Base-by-base conservation (phyloP, 2,113 vertebrate genomes). In the Butorides virescens region DNA sequence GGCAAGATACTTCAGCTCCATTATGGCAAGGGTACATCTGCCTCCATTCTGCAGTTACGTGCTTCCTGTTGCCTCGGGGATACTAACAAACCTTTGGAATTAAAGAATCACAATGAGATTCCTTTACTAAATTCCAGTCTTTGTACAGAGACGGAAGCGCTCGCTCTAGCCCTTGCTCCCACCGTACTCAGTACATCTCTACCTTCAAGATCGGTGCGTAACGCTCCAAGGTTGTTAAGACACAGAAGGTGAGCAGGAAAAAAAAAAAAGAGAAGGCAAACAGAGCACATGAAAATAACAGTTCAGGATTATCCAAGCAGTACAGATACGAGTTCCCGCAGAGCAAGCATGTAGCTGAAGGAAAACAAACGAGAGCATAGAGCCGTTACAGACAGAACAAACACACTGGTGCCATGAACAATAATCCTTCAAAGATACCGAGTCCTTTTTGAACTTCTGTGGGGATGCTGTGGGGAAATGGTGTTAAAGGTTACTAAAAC, bases 401-500 rank as follows among this genome's bases (percentile, higher is more conserved):
- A 72, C 70, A 74, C 3, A 42, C 30, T 74, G 56, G 39, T 90
- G 74, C 19, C 13, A 86, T 2, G 63, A 89, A 65, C 13, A 61
- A 15, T 2, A 44, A 44, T 9, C 59, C 67, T 73, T 29, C 30
- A 73, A 20, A 93, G 23, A 44, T 0, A 71, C 12, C 0, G 0
- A 36, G 27, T 32, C 70, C 39, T 65, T 72, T 53, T 8, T 52
- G 32, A 79, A 56, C 50, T 70, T 8, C 10, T 0, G 1, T 46
- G 61, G 39, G 36, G 70, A 81, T 46, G 44, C 92, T 88, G 79
- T 58, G 83, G 50, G 82, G 71, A 86, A 93, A 94, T 11, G 0
- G 22, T 39, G 75, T 9, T 42, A 77, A 90, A 80, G 85, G 88
- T 90, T 93, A 95, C 37, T 50, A 70, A 58, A 58, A 90, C 82